Conservation (phyloP, 1,140 invertebrate species). For the Heliconius hewitsoni region DNA sequence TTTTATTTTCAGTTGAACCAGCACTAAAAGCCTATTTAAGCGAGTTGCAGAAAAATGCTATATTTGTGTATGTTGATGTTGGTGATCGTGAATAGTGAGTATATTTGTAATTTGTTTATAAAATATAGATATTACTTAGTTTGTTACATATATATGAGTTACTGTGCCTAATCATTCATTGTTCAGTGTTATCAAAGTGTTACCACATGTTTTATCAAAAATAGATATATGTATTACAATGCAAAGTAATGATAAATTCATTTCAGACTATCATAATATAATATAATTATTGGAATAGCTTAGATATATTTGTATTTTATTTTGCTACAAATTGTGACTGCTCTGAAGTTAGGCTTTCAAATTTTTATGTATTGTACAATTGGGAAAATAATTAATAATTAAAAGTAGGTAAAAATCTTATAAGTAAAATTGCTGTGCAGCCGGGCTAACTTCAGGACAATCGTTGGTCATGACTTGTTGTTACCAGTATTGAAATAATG, state of each 20-base stretch:
- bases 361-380: too few species aligned
- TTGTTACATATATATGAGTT: background rate
- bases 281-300: background rate
- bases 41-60: slow-evolving; percentile 80
- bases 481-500: too few species aligned
- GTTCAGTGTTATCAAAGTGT: background rate
- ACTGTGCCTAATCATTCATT: background rate
- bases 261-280: background rate
- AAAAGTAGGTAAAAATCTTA: too few species aligned
- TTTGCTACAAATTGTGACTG: too few species aligned
- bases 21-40: slow-evolving; percentile 84
- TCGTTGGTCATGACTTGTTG: too few species aligned
- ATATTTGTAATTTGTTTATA: slow-evolving; percentile 15
- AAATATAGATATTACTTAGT: background rate
- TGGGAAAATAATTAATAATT: too few species aligned
- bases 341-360: too few species aligned
- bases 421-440: too few species aligned
- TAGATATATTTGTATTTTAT: background rate
- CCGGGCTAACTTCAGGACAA: too few species aligned
- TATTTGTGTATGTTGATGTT: slow-evolving; percentile 87
- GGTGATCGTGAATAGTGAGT: slow-evolving; percentile 85
- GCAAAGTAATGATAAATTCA: background rate
- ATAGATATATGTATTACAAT: slow-evolving; percentile 5
- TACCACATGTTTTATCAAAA: background rate
- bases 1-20: slow-evolving; percentile 76